Base-by-base conservation (phyloP, 2,113 vertebrate genomes). In the Burhinus oedicnemus region DNA sequence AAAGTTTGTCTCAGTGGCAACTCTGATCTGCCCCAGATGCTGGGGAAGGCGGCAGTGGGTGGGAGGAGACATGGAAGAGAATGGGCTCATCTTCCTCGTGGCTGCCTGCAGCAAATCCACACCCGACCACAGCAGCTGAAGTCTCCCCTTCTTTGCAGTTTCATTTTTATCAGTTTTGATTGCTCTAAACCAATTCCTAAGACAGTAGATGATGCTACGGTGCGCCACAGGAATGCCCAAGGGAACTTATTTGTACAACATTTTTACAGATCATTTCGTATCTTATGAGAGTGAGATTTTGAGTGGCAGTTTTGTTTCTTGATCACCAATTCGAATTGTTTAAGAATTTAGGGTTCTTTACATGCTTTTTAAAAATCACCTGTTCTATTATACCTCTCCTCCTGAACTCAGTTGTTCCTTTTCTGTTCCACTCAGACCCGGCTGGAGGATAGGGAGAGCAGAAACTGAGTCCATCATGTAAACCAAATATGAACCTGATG, bases 191-290 rank as follows among this genome's bases (percentile, higher is more conserved):
- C 76, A 86, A 38, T 89, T 91, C 74, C 45, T 90, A 47, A 68
- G 85, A 82, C 58, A 55, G 49, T 34, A 23, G 66, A 44, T 55
- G 61, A 80, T 82, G 60, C 66, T 89, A 40, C 8, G 12, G 30
- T 60, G 75, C 7, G 15, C 89, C 58, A 80, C 38, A 75, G 69
- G 69, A 94, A 94, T 52, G 57, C 85, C 76, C 65, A 62, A 57
- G 78, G 77, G 69, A 96, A 75, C 70, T 68, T 81, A 89, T 72
- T 89, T 88, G 82, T 93, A 80, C n/a, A 90, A 75, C 11, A 49
- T 51, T 87, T 85, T 93, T 58, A 87, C 91, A 90, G 76, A 90
- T 93, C 40, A 82, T 66, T 94, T 91, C 95, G 61, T 62, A 51
- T 89, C 52, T 95, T 82, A 79, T 15, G 34, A 82, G 75, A 95